Base-by-base conservation (phyloP, 2,797 vertebrate species). In the Megaceryle alcyon region DNA sequence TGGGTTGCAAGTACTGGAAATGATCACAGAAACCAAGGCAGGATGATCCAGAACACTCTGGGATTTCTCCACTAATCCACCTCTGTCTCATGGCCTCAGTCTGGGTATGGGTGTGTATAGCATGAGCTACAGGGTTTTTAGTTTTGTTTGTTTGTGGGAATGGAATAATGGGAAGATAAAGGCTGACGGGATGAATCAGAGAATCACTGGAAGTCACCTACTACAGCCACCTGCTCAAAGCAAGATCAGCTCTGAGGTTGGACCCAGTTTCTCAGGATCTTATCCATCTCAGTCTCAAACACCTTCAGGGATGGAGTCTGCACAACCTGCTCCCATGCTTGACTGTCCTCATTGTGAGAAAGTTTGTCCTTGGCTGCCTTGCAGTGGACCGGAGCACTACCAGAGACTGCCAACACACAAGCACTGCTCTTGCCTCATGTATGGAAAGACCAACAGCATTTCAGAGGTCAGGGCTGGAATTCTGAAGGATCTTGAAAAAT, bases 31-130 rank as follows among this genome's bases (percentile, higher is more conserved):
- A 6, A 11, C 33, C 41, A 3, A 9, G 56, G 39, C 26, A 54
- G 57, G 18, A 22, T 33, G 57, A 37, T 19, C 43, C 53, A 23
- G 53, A 33, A 18, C 35, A 5, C 33, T 21, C 3, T 4, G 54
- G 60, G 18, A 19, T 29, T 46, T 57, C 46, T 31, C 23, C n/a
- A 33, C 14, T 12, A 1, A 31, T 10, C 37, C 53, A 20, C 28
- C 57, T 39, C 7, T 75, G 26, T 16, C 48, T 57, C 10, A 0
- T 8, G 37, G 31, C 59, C 59, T 72, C 14, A 3, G 33, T 71
- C 68, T 9, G 2, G 13, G 6, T 7, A 29, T 1, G 1, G 9
- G 10, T 23, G 5, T 6, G 20, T 48, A 51, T 14, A 60, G 29
- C 20, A 28, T 9, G 3, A 83, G 3, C 39, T 20, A 25, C 64